A percentile compares a stretch with the other conserved stretches of the same genome.
These are phyloP conservation scores for Achlya flavicornis DNA, from an alignment of 2,888 invertebrate species.

Conservation along the genomic window DNA sequence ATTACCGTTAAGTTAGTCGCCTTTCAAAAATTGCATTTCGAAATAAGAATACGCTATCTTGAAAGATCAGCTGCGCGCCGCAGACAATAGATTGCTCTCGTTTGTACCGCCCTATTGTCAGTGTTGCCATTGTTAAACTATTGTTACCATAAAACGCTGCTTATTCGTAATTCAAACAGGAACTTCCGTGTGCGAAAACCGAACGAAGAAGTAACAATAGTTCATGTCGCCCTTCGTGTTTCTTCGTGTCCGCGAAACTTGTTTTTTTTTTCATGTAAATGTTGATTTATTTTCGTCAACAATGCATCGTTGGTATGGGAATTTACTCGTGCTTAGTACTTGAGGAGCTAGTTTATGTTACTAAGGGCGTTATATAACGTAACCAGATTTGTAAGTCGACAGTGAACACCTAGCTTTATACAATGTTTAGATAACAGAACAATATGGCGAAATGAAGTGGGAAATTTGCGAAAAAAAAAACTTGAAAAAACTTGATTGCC, in stretches of 20 bases:
- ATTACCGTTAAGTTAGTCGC: conserved; percentile 50
- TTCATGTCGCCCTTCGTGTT: conserved; percentile 57
- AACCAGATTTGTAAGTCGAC: conserved; percentile 40
- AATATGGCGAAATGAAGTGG: conserved; percentile 57
- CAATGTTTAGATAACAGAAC: conserved; percentile 46
- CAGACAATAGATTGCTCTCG: conserved; percentile 67
- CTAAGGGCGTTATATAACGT: conserved; percentile 45
- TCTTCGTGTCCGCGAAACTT: conserved; percentile 62
- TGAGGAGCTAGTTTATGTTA: conserved; percentile 48
- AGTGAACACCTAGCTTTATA: conserved; percentile 38
- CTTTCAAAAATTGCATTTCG: conserved; percentile 52
- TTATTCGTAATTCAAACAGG: conserved; percentile 64
- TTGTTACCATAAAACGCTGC: conserved; percentile 69
- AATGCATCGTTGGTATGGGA: conserved; percentile 74
- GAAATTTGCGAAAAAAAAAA: conserved; percentile 51
- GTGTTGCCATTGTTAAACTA: conserved; percentile 55
- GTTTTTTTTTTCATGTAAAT: conserved; percentile 78
- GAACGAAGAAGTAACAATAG: conserved; percentile 55
- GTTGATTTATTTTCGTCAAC: conserved; percentile 81
- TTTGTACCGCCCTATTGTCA: conserved; percentile 68
- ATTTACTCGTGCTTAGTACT: conserved; percentile 57
- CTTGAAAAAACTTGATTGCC: conserved; percentile 50
- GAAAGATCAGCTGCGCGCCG: conserved; percentile 66
- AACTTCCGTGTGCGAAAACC: conserved; percentile 80
- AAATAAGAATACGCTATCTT: conserved; percentile 55